Conservation (phyloP, 2,113 vertebrate species). For the Sinocyclocheilus grahami region DNA sequence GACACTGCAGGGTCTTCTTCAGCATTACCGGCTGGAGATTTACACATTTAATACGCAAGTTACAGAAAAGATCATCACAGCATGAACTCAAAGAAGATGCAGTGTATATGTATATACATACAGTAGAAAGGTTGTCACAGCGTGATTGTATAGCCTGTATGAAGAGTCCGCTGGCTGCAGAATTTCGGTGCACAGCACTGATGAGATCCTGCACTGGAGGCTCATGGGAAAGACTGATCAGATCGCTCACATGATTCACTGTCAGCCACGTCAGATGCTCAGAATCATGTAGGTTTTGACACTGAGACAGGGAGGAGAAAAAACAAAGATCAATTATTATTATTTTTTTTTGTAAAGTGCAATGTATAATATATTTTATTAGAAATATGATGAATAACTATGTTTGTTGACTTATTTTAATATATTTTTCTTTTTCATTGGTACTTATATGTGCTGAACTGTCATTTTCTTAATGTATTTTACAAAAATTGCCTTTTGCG, state of each 20-base stretch:
- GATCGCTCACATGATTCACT: slow-evolving; percentile 94
- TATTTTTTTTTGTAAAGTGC: neutral
- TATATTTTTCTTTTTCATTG: no score
- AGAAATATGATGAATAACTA: neutral
- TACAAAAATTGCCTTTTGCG: no score
- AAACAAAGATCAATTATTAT: neutral
- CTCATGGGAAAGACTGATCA: slow-evolving; percentile 92
- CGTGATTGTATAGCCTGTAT: slow-evolving; percentile 97
- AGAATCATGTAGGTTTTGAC: slow-evolving; percentile 97
- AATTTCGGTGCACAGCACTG: slow-evolving; percentile 94
- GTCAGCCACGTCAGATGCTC: slow-evolving; percentile 97
- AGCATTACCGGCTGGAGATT: slow-evolving; percentile 83
- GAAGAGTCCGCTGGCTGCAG: slow-evolving; percentile 96
- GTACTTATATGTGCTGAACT: no score
- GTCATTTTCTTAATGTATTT: no score
- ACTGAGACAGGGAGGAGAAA: slow-evolving; percentile 71
- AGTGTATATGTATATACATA: slow-evolving; percentile 69
- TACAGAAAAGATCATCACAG: neutral
- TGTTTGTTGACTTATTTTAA: no score
- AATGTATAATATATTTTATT: neutral
- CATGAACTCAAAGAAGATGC: neutral
- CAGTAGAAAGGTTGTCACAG: slow-evolving; percentile 89
- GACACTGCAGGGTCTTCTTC: slow-evolving; percentile 92
- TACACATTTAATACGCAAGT: neutral
- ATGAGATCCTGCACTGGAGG: slow-evolving; percentile 98